phyloP scores from a whole-genome alignment of 2,797 vertebrate genomes.

The Phoeniculus purpureus region DNA sequence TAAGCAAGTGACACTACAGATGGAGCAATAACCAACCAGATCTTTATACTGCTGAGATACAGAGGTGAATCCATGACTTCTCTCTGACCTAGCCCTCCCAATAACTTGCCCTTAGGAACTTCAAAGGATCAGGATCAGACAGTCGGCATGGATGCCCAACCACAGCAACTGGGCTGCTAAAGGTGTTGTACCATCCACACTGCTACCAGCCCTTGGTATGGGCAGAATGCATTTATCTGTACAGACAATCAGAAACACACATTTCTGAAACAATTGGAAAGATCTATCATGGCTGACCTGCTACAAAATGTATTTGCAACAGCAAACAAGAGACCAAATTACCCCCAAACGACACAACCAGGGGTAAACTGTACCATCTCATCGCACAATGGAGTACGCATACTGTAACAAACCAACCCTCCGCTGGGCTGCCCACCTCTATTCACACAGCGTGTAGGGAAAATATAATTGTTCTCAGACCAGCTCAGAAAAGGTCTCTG shows the following conservation, averaged over 20 bases:
- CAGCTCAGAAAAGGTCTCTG: background rate
- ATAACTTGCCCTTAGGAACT: background rate
- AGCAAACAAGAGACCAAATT: slow-evolving; percentile 7
- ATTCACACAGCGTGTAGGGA: background rate
- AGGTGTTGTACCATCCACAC: background rate
- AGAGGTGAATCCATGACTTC: background rate
- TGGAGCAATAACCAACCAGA: background rate
- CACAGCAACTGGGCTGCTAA: background rate
- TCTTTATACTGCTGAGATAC: background rate
- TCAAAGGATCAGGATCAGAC: background rate
- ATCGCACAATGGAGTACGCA: background rate
- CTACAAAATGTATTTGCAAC: slow-evolving; percentile 11
- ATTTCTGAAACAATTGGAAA: background rate
- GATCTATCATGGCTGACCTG: background rate
- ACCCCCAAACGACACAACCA: background rate
- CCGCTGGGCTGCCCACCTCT: background rate
- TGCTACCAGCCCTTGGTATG: background rate
- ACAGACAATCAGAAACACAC: background rate
- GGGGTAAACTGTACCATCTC: slow-evolving; percentile 9
- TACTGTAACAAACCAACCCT: background rate
- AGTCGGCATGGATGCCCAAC: accelerated
- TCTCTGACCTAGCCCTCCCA: background rate
- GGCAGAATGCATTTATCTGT: background rate
- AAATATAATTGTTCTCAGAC: background rate
- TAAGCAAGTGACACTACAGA: background rate